phyloP scores from a whole-genome alignment of 2,888 invertebrate species.

The Eilema depressum region DNA sequence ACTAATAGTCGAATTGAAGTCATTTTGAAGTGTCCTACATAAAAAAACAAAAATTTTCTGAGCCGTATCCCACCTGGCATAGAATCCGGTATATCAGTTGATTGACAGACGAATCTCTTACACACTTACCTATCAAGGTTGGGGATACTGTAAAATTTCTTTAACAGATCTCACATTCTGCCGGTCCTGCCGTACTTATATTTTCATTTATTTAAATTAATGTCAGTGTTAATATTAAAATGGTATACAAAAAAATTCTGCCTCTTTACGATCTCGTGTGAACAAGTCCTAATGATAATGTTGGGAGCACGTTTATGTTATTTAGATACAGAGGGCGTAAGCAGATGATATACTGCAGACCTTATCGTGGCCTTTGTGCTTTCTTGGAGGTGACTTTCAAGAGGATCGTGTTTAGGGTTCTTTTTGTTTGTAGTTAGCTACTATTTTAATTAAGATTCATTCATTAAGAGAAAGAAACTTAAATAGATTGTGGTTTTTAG shows the following conservation, averaged over 20 bases:
- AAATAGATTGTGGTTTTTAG: not conserved
- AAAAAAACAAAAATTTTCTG: no score
- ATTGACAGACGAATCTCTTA: no score
- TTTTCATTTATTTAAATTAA: no score
- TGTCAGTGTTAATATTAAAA: no score
- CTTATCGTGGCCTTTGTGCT: not conserved
- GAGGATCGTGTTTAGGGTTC: not conserved
- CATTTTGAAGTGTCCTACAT: no score
- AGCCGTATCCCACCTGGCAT: no score
- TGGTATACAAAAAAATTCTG: not conserved
- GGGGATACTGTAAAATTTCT: no score
- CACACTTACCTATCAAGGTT: no score
- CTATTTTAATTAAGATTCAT: not conserved
- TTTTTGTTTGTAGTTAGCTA: not conserved
- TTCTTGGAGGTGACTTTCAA: slow-evolving; percentile 6
- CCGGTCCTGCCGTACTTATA: no score
- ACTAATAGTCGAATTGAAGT: no score
- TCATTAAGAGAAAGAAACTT: not conserved
- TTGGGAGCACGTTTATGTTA: not conserved
- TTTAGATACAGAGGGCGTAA: slow-evolving; percentile 13
- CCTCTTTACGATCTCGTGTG: not conserved
- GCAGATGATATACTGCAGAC: slow-evolving; percentile 9
- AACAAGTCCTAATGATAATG: slow-evolving; percentile 9
- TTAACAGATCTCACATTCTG: no score
- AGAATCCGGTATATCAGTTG: no score